Evolutionary conservation across 2,888 invertebrate species (phyloP).

Genomic region (Pandemis cinnamomeana): DNA sequence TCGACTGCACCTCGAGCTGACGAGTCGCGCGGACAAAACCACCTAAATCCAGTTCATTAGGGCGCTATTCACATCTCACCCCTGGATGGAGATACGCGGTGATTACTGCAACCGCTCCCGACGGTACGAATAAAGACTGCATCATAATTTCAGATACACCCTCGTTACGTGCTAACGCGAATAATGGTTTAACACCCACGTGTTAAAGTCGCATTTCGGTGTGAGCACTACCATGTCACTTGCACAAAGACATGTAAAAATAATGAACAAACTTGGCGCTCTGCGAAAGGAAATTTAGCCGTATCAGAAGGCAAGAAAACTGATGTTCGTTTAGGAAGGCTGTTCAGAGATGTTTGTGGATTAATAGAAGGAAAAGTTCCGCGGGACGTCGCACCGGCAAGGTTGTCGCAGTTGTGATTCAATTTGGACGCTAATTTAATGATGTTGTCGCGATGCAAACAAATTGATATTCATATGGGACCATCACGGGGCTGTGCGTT

Average conservation of each 20-base stretch:
- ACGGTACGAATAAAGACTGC: conserved; percentile 85
- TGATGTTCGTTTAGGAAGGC: conserved; percentile 59
- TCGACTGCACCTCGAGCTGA: conserved; percentile 80
- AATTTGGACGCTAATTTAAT: conserved; percentile 85
- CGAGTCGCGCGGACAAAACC: conserved; percentile 82
- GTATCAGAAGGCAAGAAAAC: conserved; percentile 58
- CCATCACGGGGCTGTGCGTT: conserved; percentile 71
- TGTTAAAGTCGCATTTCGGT: conserved; percentile 67
- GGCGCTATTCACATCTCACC: conserved; percentile 83
- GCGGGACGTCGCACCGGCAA: conserved; percentile 79
- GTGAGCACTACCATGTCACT: conserved; percentile 67
- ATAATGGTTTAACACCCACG: conserved; percentile 65
- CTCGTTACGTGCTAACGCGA: conserved; percentile 60
- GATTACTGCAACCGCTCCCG: conserved; percentile 85
- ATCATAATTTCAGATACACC: conserved; percentile 85
- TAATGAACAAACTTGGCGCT: conserved; percentile 81
- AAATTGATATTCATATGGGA: conserved; percentile 85
- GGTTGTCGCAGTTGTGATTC: conserved; percentile 84
- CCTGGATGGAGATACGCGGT: conserved; percentile 85
- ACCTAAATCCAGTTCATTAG: conserved; percentile 85
- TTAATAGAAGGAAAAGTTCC: conserved; percentile 84
- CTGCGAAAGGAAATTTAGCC: conserved; percentile 64
- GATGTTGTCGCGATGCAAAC: conserved; percentile 80
- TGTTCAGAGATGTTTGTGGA: conserved; percentile 79
- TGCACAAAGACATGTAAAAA: conserved; percentile 85